Conservation (phyloP, 2,797 vertebrate genomes). For the Triplophysa bombifrons region DNA sequence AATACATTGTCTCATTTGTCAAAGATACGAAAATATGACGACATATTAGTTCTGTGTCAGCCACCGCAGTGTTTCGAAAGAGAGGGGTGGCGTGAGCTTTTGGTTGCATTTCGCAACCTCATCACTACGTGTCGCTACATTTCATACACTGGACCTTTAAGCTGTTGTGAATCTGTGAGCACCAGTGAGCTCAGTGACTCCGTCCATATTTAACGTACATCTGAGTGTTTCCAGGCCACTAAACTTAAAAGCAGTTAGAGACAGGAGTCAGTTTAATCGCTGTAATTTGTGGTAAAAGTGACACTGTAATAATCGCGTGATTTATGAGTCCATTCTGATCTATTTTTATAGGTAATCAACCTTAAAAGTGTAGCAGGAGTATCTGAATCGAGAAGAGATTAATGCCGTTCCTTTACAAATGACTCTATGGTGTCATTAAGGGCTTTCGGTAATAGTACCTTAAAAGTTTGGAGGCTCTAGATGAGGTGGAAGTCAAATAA, state of each 20-base stretch:
- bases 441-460: slow-evolving; percentile 70
- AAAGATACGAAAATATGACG: no score
- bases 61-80: no score
- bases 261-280: slow-evolving; percentile 60
- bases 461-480: slow-evolving; percentile 66
- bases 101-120: no score
- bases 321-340: slow-evolving; percentile 71
- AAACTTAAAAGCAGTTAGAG: slow-evolving; percentile 54
- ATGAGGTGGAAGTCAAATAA: slow-evolving; percentile 70
- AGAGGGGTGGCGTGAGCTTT: no score
- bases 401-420: slow-evolving; percentile 69
- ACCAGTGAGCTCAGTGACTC: slow-evolving; percentile 43
- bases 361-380: slow-evolving; percentile 71
- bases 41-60: no score
- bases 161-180: slow-evolving; percentile 30
- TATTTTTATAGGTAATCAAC: slow-evolving; percentile 77
- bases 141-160: not conserved
- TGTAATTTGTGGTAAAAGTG: slow-evolving; percentile 67
- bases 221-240: slow-evolving; percentile 57
- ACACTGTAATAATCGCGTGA: slow-evolving; percentile 74
- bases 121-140: no score
- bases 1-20: no score
- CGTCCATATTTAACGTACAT: slow-evolving; percentile 52
- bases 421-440: slow-evolving; percentile 66
- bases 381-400: slow-evolving; percentile 69